Percentiles rank a stretch among this genome's conserved stretches.
Evolutionary conservation across 1,140 invertebrate genomes (phyloP).

Genomic region (Aphelinus atriplicis): DNA sequence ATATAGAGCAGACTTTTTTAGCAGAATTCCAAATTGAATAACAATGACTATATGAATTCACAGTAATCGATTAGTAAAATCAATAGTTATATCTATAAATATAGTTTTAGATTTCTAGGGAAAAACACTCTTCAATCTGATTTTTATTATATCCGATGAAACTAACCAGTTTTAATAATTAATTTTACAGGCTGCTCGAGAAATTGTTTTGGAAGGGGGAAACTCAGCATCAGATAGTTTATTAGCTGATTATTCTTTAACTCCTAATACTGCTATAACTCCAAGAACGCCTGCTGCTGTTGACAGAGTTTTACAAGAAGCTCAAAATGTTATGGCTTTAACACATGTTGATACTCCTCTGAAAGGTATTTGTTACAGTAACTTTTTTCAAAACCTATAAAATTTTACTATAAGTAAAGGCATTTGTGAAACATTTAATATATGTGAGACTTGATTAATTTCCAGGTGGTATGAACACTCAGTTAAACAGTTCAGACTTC

Average conservation of each 20-base stretch:
- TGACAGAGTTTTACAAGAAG: constrained; percentile 87
- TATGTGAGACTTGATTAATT: constrained; percentile 5
- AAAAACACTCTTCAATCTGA: not conserved
- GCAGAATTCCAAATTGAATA: too few species aligned
- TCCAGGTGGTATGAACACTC: constrained; percentile 88
- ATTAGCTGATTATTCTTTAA: constrained; percentile 90
- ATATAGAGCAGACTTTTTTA: too few species aligned
- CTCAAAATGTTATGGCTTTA: constrained; percentile 97
- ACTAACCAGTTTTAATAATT: not conserved
- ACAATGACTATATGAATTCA: too few species aligned
- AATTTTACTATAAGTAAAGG: not conserved
- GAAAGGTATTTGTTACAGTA: constrained; percentile 69
- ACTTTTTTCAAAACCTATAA: not conserved
- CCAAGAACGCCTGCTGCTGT: constrained; percentile 85
- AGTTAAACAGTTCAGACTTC: constrained; percentile 90
- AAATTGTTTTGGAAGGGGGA: constrained; percentile 87
- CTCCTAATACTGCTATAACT: constrained; percentile 80
- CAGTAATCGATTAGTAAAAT: not conserved
- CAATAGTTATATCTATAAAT: too few species aligned
- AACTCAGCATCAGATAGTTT: constrained; percentile 84
- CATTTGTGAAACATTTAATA: not conserved
- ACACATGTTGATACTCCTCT: constrained; percentile 97
- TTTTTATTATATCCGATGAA: not conserved
- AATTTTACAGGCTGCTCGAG: constrained; percentile 75
- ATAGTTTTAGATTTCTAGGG: not conserved